Base-by-base conservation (phyloP, 2,113 vertebrate genomes). In the Spermophilus dauricus region DNA sequence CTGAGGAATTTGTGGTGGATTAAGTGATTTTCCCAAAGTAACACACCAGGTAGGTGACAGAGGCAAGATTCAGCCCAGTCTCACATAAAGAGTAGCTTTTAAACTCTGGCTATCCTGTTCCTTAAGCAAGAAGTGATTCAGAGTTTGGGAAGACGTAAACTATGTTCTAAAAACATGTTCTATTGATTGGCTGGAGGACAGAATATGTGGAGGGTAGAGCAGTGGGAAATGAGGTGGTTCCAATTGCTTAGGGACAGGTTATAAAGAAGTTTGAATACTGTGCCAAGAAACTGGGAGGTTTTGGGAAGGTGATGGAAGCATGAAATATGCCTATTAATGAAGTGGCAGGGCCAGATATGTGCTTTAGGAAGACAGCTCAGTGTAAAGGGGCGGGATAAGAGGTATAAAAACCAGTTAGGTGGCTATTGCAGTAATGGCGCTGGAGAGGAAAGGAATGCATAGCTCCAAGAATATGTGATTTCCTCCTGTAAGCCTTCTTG, bases 21-120 rank as follows among this genome's bases (percentile, higher is more conserved):
- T 39, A 76, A 76, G 12, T 81, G 75, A 53, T 53, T 95, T 77
- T 94, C 93, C 82, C 58, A 69, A 87, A 93, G 61, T 48, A 48
- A 77, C 13, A 22, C 7, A 90, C 39, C 78, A 67, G 51, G 37
- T 83, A 63, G 75, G 22, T 86, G 73, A 94, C 73, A 73, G 76
- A 82, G 51, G 51, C 51, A 89, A 42, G 70, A 37, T 61, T 77
- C 39, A 17, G 4, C 69, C 48, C 78, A 51, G 76, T 53, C 70
- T 45, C 70, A 84, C 82, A 18, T 8, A 32, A 90, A 92, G 28
- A 28, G 37, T 67, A 4, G 16, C 34, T 89, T 63, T 95, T 78
- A 13, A 90, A 80, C 22, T 45, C 85, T 28, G 32, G 5, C 48
- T 89, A 26, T 73, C 34, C 12, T n/a, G 65, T 72, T 70, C 45